Evolutionary conservation across 2,888 invertebrate genomes (phyloP).

Genomic region (Caenorhabditis sp.): DNA sequence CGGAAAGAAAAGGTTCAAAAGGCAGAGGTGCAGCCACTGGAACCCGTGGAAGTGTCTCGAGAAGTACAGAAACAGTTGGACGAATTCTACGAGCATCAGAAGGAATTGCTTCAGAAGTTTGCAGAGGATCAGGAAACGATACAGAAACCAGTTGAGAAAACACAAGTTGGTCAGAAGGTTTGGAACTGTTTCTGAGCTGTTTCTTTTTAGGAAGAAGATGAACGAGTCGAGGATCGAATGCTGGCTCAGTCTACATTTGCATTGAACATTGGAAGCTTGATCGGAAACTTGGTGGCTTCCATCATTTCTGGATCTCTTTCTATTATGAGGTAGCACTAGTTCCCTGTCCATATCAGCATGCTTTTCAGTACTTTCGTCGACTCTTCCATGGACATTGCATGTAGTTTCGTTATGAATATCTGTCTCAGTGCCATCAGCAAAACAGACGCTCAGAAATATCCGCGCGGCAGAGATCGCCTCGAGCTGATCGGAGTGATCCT

Average conservation of each 20-base stretch:
- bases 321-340: constrained; percentile 60
- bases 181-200: not conserved
- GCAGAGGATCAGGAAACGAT: constrained; percentile 55
- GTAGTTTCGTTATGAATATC: constrained; percentile 66
- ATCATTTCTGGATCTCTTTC: constrained; percentile 67
- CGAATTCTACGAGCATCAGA: constrained; percentile 50
- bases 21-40: not conserved
- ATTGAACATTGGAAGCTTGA: constrained; percentile 58
- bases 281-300: constrained; percentile 64
- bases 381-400: constrained; percentile 68
- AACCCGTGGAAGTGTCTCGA: not conserved
- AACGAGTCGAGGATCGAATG: constrained; percentile 53
- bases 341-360: not conserved
- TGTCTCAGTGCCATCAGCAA: constrained; percentile 55
- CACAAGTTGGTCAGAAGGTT: constrained; percentile 15
- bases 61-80: constrained; percentile 37
- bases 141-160: constrained; percentile 12
- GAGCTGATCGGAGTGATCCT: constrained; percentile 66
- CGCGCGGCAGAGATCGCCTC: constrained; percentile 59
- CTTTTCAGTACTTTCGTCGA: constrained; percentile 69
- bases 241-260: constrained; percentile 59
- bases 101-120: constrained; percentile 46
- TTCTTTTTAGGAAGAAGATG: constrained; percentile 54
- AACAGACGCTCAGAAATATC: constrained; percentile 56
- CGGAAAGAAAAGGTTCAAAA: constrained; percentile 33